Percentiles rank a stretch among this genome's conserved stretches.
Evolutionary conservation across 2,888 invertebrate genomes (phyloP).

Genomic region (Malacosoma neustria): DNA sequence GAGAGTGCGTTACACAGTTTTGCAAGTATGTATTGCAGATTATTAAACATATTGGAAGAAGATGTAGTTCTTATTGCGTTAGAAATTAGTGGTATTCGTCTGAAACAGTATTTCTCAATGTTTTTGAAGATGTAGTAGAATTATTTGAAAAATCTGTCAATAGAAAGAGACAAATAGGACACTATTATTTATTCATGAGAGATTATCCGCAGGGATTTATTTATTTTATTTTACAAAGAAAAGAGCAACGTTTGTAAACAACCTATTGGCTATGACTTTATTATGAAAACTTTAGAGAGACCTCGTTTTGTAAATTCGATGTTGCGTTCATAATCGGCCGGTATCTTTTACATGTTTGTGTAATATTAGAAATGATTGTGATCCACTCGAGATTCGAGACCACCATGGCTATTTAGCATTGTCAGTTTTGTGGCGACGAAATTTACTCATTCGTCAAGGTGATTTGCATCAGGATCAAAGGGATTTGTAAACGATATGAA

Average conservation of each 20-base stretch:
- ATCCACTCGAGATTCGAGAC: not conserved
- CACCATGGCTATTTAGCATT: not conserved
- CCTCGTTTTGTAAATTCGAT: not conserved
- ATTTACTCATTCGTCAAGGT: not conserved
- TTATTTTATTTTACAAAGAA: slow-evolving; percentile 45
- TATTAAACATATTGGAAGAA: no score
- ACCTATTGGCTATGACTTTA: slow-evolving; percentile 8
- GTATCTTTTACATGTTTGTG: not conserved
- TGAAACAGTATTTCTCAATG: no score
- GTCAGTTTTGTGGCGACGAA: not conserved
- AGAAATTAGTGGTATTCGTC: no score
- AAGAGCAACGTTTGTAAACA: slow-evolving; percentile 52
- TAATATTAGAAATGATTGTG: not conserved
- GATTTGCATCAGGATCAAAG: no score
- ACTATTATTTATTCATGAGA: slow-evolving; percentile 66
- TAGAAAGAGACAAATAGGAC: slow-evolving; percentile 24
- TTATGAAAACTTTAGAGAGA: not conserved
- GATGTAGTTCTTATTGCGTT: no score
- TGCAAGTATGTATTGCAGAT: no score
- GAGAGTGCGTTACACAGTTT: no score
- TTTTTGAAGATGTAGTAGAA: not conserved
- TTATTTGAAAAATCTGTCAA: slow-evolving; percentile 48
- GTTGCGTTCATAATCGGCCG: not conserved
- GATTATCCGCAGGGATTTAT: slow-evolving; percentile 55
- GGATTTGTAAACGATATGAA: no score